Base-by-base conservation (phyloP, 2,888 invertebrate species). In the Chesias legatella region DNA sequence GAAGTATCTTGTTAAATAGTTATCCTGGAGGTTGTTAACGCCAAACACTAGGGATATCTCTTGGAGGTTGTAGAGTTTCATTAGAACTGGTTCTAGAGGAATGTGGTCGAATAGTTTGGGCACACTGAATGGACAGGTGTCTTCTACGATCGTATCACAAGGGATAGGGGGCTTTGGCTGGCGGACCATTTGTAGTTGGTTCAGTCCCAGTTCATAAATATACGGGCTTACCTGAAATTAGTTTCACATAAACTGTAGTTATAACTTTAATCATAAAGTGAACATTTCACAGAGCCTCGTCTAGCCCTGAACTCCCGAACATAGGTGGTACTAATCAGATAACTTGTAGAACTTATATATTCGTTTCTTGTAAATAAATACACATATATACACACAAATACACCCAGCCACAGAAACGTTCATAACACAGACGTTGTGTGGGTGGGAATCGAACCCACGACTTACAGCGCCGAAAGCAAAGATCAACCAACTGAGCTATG, bases 1-100 rank as follows among this genome's bases (percentile, higher is more conserved):
- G 51, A 92, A 93, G 65, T 90, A 91, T 56, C 90, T 78, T 63
- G 90, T 86, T 29, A 83, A 68, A 58, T 92, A 92, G 0, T 73
- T 73, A 33, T 90, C 90, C 44, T 73, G 67, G 27, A 90, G 67
- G 43, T 89, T 79, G 44, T 89, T 90, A 47, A 80, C 45, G 6
- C 84, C 73, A 54, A 85, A 76, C 8, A 79, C 77, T 23, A 83
- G 45, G 10, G 86, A 72, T 53, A 83, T 77, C 62, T 92, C 91
- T 55, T 72, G 71, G 0, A 93, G 79, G 47, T 89, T 78, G 9
- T 84, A 82, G 3, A 93, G 70, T 50, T 72, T 80, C 3, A 70
- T 61, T 1, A 92, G 71, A 20, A 92, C 88, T 6, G 86, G 73
- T 43, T 86, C 81, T 30, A 93, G 71, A 6, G 91, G 90, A 25